Conservation (phyloP, 2,888 invertebrate genomes). For the Catocala nupta region DNA sequence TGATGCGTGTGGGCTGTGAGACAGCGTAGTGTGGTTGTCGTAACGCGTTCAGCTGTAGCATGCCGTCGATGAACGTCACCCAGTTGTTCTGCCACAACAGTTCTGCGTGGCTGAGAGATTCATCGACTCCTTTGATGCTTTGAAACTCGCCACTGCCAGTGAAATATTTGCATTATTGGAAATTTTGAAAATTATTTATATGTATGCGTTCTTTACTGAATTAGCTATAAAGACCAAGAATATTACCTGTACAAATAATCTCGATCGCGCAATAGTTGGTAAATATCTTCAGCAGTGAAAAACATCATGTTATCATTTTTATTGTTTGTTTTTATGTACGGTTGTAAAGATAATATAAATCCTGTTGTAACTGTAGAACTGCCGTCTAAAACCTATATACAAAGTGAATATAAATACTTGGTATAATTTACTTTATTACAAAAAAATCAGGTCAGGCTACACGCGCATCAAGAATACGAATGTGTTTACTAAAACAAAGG, state of each 20-base stretch:
- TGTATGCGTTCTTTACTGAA: no score
- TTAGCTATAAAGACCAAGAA: no score
- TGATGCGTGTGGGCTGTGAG: conserved; percentile 85
- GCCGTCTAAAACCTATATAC: conserved; percentile 13
- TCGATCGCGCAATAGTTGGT: conserved; percentile 47
- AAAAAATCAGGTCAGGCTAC: no score
- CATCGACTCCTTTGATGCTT: conserved; percentile 48
- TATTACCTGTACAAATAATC: conserved; percentile 52
- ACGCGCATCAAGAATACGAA: no score
- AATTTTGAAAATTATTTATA: no score
- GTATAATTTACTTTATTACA: no score
- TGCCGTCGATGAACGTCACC: conserved; percentile 93
- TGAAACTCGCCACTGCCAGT: conserved; percentile 60
- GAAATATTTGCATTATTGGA: no score
- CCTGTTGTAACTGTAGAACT: conserved; percentile 14
- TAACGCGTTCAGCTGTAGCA: conserved; percentile 91
- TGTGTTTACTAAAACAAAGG: no score
- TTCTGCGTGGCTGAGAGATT: conserved; percentile 57
- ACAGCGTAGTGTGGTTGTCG: conserved; percentile 87
- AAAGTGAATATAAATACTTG: no score
- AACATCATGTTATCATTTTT: background rate
- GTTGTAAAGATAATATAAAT: conserved; percentile 5
- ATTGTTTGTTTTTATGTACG: no score
- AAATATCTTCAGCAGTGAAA: conserved; percentile 45
- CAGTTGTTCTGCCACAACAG: conserved; percentile 91